Evolutionary conservation across 2,797 vertebrate genomes (phyloP), one percentile per base, ranked within the genome.

Genomic region (Coranthus polyacanthus): DNA sequence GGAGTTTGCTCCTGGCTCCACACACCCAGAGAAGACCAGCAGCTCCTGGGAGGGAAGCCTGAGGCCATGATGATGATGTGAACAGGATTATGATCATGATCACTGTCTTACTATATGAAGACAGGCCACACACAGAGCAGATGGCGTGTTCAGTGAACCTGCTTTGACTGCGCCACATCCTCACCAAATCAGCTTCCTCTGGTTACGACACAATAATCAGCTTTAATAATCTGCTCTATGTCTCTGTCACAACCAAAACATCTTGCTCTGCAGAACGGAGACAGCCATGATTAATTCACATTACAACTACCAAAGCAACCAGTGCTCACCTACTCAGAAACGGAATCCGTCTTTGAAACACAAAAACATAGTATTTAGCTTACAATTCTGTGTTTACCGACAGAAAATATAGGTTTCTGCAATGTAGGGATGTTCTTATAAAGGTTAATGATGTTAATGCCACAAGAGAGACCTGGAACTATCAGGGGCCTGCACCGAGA

Each of bases 131-230:
- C n/a, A n/a, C n/a, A n/a, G n/a, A n/a, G n/a, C n/a, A n/a, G n/a
- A n/a, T n/a, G n/a, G n/a, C n/a, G n/a, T n/a, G n/a, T n/a, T n/a
- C n/a, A n/a, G n/a, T n/a, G n/a, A 2, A 53, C 62, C 41, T 76
- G 46, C 55, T 65, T 17, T 42, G 16, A 41, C 22, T 3, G 2
- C 60, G 62, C 64, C 69, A 85, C 63, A 79, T 73, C 78, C 52
- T 74, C 53, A 60, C 50, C 13, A 11, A 6, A 42, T 6, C 13
- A 7, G 59, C 64, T 51, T 60, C 61, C 49, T 53, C 72, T 1
- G 34, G 22, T 20, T 13, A 15, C 13, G 26, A 18, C n/a, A 20
- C 12, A 44, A 37, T 17, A 44, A 57, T 43, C 45, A 29, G 44
- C 21, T 17, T 3, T 4, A 41, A 43, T 44, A 12, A 64, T 43